Percentiles rank a stretch among this genome's conserved stretches.
Evolutionary conservation across 2,113 vertebrate species (phyloP).

Genomic region (Malurus melanocephalus): DNA sequence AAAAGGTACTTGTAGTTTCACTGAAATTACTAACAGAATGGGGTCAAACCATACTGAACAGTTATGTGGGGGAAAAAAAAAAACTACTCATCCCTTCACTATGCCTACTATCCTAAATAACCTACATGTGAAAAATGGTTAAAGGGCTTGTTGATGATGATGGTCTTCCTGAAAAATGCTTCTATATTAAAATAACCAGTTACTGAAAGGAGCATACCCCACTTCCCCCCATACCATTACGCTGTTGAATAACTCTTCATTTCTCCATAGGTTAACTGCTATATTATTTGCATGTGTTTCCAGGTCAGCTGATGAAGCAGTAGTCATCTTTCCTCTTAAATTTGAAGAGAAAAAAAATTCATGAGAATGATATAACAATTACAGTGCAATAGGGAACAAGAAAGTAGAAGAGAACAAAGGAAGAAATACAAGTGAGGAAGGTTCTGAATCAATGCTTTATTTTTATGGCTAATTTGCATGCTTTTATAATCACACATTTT

Average conservation of each 20-base stretch:
- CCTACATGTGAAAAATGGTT: neutral
- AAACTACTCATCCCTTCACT: neutral
- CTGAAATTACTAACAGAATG: neutral
- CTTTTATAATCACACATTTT: neutral
- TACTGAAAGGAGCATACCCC: neutral
- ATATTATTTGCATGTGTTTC: neutral
- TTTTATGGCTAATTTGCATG: neutral
- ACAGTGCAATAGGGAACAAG: neutral
- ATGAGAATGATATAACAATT: neutral
- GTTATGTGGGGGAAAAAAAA: neutral
- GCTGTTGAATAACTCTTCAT: neutral
- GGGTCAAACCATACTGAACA: neutral
- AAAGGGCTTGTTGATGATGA: neutral
- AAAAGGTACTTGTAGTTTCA: neutral
- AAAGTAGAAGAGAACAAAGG: neutral
- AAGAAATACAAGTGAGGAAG: neutral
- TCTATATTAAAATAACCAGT: neutral
- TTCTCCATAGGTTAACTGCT: neutral
- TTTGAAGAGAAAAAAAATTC: neutral
- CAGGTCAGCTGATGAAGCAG: neutral
- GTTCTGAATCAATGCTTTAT: neutral
- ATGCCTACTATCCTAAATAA: neutral
- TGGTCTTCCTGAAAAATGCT: neutral
- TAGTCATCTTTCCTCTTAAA: neutral
- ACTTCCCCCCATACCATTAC: neutral